Conservation (phyloP, 1,140 invertebrate species). For the Gryon sp. region DNA sequence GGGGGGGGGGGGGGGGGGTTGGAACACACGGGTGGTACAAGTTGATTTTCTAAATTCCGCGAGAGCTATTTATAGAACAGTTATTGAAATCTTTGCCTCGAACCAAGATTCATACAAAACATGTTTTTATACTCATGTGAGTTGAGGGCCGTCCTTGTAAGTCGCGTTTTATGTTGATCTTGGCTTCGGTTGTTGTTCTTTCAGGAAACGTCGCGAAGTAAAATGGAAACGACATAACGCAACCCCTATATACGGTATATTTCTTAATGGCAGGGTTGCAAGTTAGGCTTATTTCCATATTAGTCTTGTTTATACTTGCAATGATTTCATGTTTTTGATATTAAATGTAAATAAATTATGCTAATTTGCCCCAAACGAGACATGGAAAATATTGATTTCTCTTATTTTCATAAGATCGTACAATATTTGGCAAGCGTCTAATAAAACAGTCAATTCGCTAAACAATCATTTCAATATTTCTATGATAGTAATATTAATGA, state of each 20-base stretch:
- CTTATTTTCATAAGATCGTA: too few species aligned
- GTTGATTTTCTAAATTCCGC: slow-evolving; percentile 65
- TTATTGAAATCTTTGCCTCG: slow-evolving; percentile 74
- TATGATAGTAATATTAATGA: too few species aligned
- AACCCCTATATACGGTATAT: slow-evolving; percentile 24
- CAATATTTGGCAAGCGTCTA: too few species aligned
- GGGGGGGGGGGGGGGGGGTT: too few species aligned
- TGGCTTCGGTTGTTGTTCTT: slow-evolving; percentile 48
- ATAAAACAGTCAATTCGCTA: too few species aligned
- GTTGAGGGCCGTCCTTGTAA: slow-evolving; percentile 7
- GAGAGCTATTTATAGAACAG: slow-evolving; percentile 74
- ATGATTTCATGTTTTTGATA: not conserved
- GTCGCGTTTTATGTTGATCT: slow-evolving; percentile 7
- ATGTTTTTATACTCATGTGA: slow-evolving; percentile 57
- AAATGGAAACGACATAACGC: slow-evolving; percentile 26
- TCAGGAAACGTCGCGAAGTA: slow-evolving; percentile 31
- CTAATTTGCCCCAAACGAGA: too few species aligned
- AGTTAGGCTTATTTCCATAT: slow-evolving; percentile 4
- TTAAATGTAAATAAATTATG: not conserved
- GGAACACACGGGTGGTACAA: too few species aligned
- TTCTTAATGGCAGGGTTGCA: slow-evolving; percentile 22
- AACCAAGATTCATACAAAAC: slow-evolving; percentile 65
- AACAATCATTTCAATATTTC: too few species aligned
- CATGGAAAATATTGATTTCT: too few species aligned
- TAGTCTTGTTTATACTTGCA: not conserved